phyloP scores from a whole-genome alignment of 2,113 vertebrate species.

The Spea multiplicata region DNA sequence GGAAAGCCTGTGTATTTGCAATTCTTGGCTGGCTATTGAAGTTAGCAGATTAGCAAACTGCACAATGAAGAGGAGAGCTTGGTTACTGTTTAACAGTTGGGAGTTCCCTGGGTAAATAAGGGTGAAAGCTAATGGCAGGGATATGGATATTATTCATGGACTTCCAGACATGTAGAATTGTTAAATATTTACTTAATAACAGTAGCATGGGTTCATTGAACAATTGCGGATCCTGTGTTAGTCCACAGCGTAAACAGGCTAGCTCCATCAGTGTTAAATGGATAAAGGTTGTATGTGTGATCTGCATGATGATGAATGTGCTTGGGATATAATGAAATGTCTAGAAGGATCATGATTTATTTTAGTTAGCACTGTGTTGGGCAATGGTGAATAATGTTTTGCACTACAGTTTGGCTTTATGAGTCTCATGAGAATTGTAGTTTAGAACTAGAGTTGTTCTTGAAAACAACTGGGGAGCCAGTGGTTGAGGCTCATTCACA shows the following conservation, averaged over 20 bases:
- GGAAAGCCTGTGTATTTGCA: slow-evolving; percentile 5
- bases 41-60: slow-evolving; percentile 1
- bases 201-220: slow-evolving; percentile 4
- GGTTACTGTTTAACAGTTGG: slow-evolving; percentile 60
- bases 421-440: no score
- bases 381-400: no score
- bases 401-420: no score
- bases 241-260: not conserved
- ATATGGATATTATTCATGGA: slow-evolving; percentile 29
- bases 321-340: no score
- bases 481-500: no score
- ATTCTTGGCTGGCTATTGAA: not conserved
- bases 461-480: no score
- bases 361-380: no score
- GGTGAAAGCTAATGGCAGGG: slow-evolving; percentile 36
- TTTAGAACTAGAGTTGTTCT: no score
- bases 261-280: rapidly evolving
- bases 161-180: slow-evolving; percentile 44
- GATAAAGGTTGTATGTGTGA: not conserved
- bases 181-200: slow-evolving; percentile 73
- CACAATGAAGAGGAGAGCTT: rapidly evolving
- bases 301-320: not conserved
- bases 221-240: not conserved
- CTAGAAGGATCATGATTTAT: no score
- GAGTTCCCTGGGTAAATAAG: slow-evolving; percentile 68